A percentile compares a stretch with the other conserved stretches of the same genome.
Conservation (phyloP, 2,888 invertebrate species). For the Melipona beecheii region DNA sequence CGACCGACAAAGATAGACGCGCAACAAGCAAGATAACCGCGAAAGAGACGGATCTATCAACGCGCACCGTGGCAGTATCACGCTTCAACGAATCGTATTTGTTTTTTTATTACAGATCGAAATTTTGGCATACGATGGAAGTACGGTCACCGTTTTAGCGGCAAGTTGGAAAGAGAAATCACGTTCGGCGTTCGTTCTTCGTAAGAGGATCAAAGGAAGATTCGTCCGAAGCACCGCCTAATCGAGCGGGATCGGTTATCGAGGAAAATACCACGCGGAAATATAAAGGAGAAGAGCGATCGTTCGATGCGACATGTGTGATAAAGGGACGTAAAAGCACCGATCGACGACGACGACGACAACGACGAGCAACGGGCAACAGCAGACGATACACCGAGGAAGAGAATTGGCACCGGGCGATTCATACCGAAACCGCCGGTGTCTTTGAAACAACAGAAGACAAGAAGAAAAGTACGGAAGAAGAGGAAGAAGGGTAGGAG, state of each 20-base stretch:
- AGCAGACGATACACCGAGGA: not conserved
- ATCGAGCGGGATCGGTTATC: not conserved
- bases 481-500: not conserved
- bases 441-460: not conserved
- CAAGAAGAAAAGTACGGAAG: not conserved
- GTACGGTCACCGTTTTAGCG: slow-evolving; percentile 43
- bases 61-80: not conserved
- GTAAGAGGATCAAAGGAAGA: slow-evolving; percentile 36
- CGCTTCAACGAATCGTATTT: slow-evolving; percentile 33
- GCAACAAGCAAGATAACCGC: not conserved
- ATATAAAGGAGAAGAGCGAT: not conserved
- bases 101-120: slow-evolving; percentile 62
- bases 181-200: not conserved
- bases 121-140: slow-evolving; percentile 47
- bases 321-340: slow-evolving; percentile 21
- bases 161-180: slow-evolving; percentile 30
- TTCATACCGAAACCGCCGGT: not conserved
- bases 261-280: not conserved
- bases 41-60: not conserved
- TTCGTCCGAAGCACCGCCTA: not conserved
- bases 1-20: not conserved
- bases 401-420: not conserved
- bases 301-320: slow-evolving; percentile 14
- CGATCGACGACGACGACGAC: slow-evolving; percentile 11
- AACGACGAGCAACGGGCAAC: slow-evolving; percentile 3